Conservation (phyloP, 92 coral and sea anemone genomes). For the Bergia puertoricense region DNA sequence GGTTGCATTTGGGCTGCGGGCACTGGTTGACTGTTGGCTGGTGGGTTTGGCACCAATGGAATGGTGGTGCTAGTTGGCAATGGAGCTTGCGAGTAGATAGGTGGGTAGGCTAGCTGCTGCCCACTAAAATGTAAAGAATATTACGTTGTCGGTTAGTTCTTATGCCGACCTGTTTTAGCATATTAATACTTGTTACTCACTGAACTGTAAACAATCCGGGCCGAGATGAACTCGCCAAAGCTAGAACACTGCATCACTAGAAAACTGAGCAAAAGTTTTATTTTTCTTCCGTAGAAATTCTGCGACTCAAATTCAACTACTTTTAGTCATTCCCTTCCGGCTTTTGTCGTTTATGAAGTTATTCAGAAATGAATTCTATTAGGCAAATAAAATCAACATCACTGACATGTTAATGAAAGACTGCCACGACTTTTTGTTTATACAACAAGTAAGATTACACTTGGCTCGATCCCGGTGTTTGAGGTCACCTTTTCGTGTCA, state of each 20-base stretch:
- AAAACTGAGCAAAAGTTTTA: neutral
- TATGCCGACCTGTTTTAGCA: neutral
- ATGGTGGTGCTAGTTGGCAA: neutral
- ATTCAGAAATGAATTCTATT: neutral
- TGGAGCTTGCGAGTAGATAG: slow-evolving; percentile 29
- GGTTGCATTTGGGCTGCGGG: slow-evolving; percentile 52
- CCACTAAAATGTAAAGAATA: slow-evolving; percentile 13
- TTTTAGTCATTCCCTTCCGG: neutral
- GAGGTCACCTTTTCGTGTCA: neutral
- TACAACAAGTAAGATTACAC: neutral
- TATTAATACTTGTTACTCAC: neutral
- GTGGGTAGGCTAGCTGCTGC: slow-evolving; percentile 28
- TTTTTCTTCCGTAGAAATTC: neutral
- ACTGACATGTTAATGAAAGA: neutral
- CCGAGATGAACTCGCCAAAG: too few species aligned
- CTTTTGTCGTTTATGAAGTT: neutral
- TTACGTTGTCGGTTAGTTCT: neutral
- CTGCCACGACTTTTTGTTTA: neutral
- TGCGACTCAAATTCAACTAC: neutral
- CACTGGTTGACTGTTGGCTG: slow-evolving; percentile 24
- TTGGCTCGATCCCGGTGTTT: neutral
- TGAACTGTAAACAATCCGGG: neutral
- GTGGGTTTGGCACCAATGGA: slow-evolving; percentile 1
- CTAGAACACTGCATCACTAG: too few species aligned
- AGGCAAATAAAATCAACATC: neutral